Conservation (phyloP, 2,797 vertebrate species). For the Gouania willdenowi region DNA sequence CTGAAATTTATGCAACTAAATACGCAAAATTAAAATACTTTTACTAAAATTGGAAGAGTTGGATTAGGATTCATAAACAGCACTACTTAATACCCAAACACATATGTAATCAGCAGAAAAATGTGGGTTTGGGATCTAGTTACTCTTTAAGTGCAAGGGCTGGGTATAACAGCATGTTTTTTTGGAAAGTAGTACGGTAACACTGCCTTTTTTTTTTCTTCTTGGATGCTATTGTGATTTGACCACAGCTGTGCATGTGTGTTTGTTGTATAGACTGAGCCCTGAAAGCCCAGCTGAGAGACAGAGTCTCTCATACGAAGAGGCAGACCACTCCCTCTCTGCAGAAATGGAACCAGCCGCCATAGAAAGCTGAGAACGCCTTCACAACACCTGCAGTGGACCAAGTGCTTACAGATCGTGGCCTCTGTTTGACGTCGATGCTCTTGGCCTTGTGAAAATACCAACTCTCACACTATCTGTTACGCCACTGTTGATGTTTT, state of each 20-base stretch:
- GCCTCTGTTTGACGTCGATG: constrained; percentile 43
- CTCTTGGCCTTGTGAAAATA: constrained; percentile 15
- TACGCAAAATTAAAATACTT: too few species aligned
- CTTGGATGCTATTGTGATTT: neutral
- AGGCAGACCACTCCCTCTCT: constrained; percentile 51
- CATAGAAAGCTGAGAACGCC: constrained; percentile 69
- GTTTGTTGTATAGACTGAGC: constrained; percentile 54
- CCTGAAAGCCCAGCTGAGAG: constrained; percentile 63
- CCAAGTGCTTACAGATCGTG: constrained; percentile 63
- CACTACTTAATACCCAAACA: too few species aligned
- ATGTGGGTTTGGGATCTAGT: too few species aligned
- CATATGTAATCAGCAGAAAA: too few species aligned
- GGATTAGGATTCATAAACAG: too few species aligned
- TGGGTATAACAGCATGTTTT: too few species aligned
- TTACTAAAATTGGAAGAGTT: too few species aligned
- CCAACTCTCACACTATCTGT: constrained; percentile 44
- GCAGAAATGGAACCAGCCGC: constrained; percentile 59
- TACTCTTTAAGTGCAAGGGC: too few species aligned
- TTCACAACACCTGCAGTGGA: constrained; percentile 44
- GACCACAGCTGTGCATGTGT: too few species aligned
- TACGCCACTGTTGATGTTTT: constrained; percentile 43
- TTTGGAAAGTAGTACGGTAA: too few species aligned
- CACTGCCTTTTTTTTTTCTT: too few species aligned
- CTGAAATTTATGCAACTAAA: too few species aligned
- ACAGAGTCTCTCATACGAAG: constrained; percentile 50